Conservation (phyloP, 2,888 invertebrate species). For the Punctoribates punctum region DNA sequence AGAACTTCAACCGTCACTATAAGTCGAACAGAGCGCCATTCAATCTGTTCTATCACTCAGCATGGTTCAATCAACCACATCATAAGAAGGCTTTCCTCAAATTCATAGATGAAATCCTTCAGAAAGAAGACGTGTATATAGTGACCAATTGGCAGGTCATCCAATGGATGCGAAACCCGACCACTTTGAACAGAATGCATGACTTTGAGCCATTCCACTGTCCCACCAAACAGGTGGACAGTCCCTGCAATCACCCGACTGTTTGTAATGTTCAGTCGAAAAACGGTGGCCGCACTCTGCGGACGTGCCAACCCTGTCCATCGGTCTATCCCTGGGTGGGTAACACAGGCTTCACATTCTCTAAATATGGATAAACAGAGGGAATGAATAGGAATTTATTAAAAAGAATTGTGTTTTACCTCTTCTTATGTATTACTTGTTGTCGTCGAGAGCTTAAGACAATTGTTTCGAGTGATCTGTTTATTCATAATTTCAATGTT, state of each 20-base stretch:
- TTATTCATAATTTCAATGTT: no score
- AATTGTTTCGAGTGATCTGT: no score
- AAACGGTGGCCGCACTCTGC: constrained; percentile 70
- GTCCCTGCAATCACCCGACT: constrained; percentile 84
- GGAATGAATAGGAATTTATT: background rate
- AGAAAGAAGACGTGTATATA: constrained; percentile 74
- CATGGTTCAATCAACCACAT: constrained; percentile 91
- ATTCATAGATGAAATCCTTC: constrained; percentile 67
- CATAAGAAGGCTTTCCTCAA: constrained; percentile 91
- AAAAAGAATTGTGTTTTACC: background rate
- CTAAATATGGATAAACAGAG: no score
- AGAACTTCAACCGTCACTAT: constrained; percentile 90
- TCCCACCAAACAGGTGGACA: constrained; percentile 74
- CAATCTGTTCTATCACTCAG: constrained; percentile 87
- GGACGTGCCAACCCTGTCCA: constrained; percentile 89
- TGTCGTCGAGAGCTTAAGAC: no score
- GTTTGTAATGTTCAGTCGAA: constrained; percentile 94
- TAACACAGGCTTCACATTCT: constrained; percentile 68
- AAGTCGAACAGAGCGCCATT: constrained; percentile 89
- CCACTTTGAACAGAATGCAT: constrained; percentile 63
- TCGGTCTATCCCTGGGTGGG: constrained; percentile 88
- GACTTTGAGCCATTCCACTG: constrained; percentile 79
- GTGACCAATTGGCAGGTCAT: constrained; percentile 89
- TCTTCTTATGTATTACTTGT: no score
- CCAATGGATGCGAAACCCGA: constrained; percentile 91